Base-by-base conservation (phyloP, 2,113 vertebrate genomes). In the Sphaerodactylus townsendi region DNA sequence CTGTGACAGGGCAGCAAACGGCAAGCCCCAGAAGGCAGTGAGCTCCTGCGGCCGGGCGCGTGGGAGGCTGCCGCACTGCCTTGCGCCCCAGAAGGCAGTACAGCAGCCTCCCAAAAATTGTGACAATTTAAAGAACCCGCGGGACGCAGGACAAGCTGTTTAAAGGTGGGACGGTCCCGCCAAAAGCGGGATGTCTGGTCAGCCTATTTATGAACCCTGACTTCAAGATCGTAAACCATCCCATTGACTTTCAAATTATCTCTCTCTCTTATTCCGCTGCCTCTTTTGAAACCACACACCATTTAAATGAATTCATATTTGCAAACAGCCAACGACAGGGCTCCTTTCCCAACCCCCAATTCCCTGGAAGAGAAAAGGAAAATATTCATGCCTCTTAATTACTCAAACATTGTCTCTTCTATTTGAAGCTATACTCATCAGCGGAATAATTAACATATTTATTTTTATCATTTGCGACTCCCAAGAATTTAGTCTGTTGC, bases 401-500 rank as follows among this genome's bases (percentile, higher is more conserved):
- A 71, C 53, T 62, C 66, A 72, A 85, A 85, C 59, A 23, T 39
- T 64, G 50, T 44, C 13, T 72, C 41, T 62, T 78, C 75, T 35
- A 70, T 85, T 72, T 79, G 76, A 85, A 79, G 69, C 53, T 30
- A 35, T 37, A 23, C 83, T 85, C 68, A 79, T 85, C 65, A 15
- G 35, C 17, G 70, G 30, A 84, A 80, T 71, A 81, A 90, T 39
- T 1, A 30, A 25, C 17, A 4, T 28, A 82, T 82, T 85, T 79
- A 91, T 87, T 86, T 86, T 81, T 25, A 53, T 80, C 11, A 14
- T 69, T 79, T 35, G 72, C n/a, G n/a, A n/a, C 85, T 74, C 71
- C 69, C 82, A 92, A 94, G 89, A 86, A 88, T 33, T 90, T 84
- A 94, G 87, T 59, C 80, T 87, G 85, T 86, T 93, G 87, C 93